These are phyloP conservation scores for Cyphomyrus discorhynchus DNA, from an alignment of 2,113 vertebrate genomes.

Conservation along the genomic window DNA sequence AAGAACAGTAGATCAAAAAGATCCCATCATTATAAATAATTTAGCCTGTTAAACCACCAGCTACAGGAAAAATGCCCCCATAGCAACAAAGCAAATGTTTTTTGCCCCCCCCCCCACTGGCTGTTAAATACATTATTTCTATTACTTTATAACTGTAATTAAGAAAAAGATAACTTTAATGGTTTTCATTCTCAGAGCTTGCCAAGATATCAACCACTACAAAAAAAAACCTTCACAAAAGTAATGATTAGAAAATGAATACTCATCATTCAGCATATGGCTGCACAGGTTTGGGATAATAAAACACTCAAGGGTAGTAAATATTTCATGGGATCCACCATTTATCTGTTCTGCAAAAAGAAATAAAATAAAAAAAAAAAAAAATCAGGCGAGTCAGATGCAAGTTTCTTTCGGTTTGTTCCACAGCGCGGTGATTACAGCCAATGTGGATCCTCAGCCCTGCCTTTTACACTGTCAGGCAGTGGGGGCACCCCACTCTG, in stretches of 20 bases:
- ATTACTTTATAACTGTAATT: neutral
- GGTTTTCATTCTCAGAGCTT: neutral
- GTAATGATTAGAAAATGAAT: neutral
- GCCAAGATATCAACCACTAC: neutral
- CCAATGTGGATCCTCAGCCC: neutral
- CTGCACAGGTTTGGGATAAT: neutral
- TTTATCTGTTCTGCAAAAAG: neutral
- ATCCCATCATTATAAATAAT: slow-evolving; percentile 54
- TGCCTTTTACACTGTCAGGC: neutral
- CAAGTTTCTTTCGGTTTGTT: neutral
- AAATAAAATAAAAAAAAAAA: slow-evolving; percentile 20
- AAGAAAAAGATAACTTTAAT: neutral
- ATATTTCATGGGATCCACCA: neutral
- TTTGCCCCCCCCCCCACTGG: neutral
- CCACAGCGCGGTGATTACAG: neutral
- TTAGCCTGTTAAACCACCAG: slow-evolving; percentile 44
- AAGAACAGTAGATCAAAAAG: slow-evolving; percentile 43
- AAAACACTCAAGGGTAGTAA: neutral
- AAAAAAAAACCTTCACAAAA: neutral
- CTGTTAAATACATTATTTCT: neutral
- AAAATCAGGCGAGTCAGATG: neutral
- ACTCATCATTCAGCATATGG: neutral
- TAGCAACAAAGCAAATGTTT: slow-evolving; percentile 22
- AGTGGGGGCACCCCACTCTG: neutral
- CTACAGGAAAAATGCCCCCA: slow-evolving; percentile 28